Percentiles rank a stretch among this genome's conserved stretches.
These are phyloP conservation scores for Ursus arctos DNA, from an alignment of 2,113 vertebrate species.

Conservation along the genomic window DNA sequence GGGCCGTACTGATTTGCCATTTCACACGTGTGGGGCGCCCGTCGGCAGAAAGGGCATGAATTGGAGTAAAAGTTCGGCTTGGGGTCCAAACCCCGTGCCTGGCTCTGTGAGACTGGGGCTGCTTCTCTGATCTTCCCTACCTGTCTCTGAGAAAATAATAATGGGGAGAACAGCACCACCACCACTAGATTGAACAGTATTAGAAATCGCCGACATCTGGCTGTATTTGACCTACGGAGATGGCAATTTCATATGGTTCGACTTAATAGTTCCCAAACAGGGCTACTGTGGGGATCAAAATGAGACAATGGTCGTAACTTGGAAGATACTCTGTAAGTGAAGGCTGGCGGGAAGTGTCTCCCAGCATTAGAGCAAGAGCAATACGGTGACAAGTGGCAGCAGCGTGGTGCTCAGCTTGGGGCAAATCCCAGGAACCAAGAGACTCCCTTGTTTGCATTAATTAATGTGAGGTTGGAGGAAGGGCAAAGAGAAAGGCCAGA, in stretches of 20 bases:
- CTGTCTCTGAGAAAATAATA: neutral
- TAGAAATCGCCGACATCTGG: neutral
- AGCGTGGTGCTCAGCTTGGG: neutral
- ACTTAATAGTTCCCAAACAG: neutral
- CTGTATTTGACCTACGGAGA: neutral
- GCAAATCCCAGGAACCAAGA: neutral
- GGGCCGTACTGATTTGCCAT: accelerated
- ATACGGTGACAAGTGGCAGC: neutral
- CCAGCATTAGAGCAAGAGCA: neutral
- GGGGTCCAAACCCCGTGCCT: neutral
- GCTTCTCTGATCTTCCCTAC: neutral
- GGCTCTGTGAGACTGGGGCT: neutral
- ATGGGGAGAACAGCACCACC: no score
- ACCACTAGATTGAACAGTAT: neutral
- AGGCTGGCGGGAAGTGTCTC: neutral
- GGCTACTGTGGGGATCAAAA: neutral
- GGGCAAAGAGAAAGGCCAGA: neutral
- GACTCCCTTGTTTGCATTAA: neutral
- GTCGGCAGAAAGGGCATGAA: neutral
- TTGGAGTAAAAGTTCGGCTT: neutral
- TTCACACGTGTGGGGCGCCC: neutral
- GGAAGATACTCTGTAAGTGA: neutral
- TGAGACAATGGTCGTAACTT: neutral
- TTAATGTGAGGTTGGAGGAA: neutral
- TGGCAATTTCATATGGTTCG: neutral